Evolutionary conservation across 1,140 invertebrate species (phyloP), one percentile per base, ranked within the genome.

Genomic region (Pissodes strobi): DNA sequence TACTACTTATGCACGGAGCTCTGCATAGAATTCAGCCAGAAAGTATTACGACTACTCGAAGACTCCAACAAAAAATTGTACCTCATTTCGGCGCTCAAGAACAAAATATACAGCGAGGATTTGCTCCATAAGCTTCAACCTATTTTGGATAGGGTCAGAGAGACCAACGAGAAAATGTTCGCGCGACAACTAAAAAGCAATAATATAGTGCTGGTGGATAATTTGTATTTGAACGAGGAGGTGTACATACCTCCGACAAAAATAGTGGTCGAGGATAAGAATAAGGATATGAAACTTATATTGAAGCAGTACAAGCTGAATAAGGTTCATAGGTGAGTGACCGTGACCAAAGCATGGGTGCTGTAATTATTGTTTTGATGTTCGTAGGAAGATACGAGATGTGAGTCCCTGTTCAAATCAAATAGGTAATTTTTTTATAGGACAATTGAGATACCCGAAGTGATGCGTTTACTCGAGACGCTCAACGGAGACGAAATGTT

Each of bases 1-100:
- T 78, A 74, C 71, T 60, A 56, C 15, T 39, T 78, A 2, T 75
- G 76, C 65, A 58, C 60, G 10, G 72, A 77, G 38, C 57, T 78
- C 46, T 78, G 75, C 59, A 21, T 73, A 21, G 21, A 69, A 30
- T 75, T 68, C 67, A 66, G 39, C 8, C 52, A 71, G 22, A 34
- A 72, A 43, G 10, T 78, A 8, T 27, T 66, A 45, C 18, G 38
- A 41, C 57, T 74, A 18, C 48, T 78, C 21, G 57, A 66, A 27
- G 55, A 46, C 22, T 68, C 67, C 30, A 70, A 68, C 6, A 63
- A 71, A 23, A 72, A 68, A 69, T 60, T 78, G 19, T 57, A 73
- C 55, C 45, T 73, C 39, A 34, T 77, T 25, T 59, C 43, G 6
- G 37, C 66, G 34, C 67, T 78, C 53, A 69, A 69, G 38, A 66